Conservation (phyloP, 1,140 invertebrate species). For the Bombus waltoni region DNA sequence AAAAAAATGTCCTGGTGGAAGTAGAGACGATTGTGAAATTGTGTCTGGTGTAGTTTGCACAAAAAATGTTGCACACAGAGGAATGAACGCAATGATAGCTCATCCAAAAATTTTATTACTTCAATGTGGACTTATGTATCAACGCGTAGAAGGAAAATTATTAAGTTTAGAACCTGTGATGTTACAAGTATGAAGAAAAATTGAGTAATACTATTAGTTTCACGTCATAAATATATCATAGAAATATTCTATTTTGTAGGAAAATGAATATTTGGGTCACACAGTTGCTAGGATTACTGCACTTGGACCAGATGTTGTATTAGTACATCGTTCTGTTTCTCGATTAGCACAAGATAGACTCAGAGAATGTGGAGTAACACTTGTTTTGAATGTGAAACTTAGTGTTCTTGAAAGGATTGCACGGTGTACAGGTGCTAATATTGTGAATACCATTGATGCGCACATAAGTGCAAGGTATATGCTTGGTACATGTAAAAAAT, state of each 20-base stretch:
- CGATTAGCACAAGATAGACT: slow-evolving; percentile 94
- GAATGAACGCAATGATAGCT: slow-evolving; percentile 91
- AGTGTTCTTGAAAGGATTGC: slow-evolving; percentile 93
- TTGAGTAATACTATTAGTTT: not conserved
- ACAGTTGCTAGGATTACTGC: slow-evolving; percentile 94
- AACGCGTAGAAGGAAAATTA: slow-evolving; percentile 94
- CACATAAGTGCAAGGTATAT: slow-evolving; percentile 91
- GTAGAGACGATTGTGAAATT: slow-evolving; percentile 89
- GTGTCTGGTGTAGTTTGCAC: slow-evolving; percentile 94
- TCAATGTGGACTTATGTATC: slow-evolving; percentile 95
- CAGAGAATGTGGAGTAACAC: slow-evolving; percentile 90
- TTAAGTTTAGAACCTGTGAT: slow-evolving; percentile 95
- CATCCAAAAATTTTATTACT: slow-evolving; percentile 94
- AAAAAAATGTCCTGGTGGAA: slow-evolving; percentile 95
- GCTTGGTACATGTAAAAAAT: slow-evolving; percentile 93
- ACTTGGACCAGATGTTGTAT: slow-evolving; percentile 92
- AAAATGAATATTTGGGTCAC: slow-evolving; percentile 94
- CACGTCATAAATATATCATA: not conserved
- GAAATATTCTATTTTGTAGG: slow-evolving; percentile 83
- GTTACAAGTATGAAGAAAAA: slow-evolving; percentile 86
- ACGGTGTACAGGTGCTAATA: slow-evolving; percentile 91
- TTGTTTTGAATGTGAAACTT: slow-evolving; percentile 94
- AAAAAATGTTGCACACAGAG: slow-evolving; percentile 96
- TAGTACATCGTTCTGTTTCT: slow-evolving; percentile 95
- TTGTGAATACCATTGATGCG: slow-evolving; percentile 95